These are phyloP conservation scores for Ptychobarbus kaznakovi DNA, from an alignment of 2,797 vertebrate species.

Conservation along the genomic window DNA sequence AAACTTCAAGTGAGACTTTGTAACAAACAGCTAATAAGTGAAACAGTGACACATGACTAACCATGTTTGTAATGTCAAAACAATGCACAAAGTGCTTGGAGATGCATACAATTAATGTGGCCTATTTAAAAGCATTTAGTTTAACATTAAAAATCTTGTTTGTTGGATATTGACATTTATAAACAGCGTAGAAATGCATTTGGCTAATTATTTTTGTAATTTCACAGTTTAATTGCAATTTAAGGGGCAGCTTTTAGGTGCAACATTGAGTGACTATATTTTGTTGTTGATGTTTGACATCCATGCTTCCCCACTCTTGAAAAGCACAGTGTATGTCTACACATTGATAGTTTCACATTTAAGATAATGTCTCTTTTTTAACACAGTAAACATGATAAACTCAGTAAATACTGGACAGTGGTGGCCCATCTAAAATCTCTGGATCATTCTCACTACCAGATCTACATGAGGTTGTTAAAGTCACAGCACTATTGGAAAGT, in stretches of 20 bases:
- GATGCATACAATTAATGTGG: neutral
- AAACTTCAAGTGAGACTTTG: neutral
- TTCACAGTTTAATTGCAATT: neutral
- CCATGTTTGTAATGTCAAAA: constrained; percentile 13
- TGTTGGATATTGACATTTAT: neutral
- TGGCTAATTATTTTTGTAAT: neutral
- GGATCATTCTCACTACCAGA: neutral
- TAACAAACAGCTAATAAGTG: neutral
- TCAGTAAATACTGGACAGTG: neutral
- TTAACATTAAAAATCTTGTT: neutral
- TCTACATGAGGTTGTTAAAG: constrained; percentile 42
- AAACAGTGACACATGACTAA: neutral
- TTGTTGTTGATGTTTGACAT: neutral
- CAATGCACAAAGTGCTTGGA: neutral
- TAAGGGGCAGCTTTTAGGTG: neutral
- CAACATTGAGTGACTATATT: neutral
- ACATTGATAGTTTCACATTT: neutral
- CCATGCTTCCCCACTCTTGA: neutral
- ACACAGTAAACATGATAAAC: neutral
- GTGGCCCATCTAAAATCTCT: constrained; percentile 12
- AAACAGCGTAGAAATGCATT: neutral
- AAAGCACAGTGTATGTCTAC: neutral
- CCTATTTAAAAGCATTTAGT: neutral
- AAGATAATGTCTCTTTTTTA: constrained; percentile 4
- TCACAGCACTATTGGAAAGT: constrained; percentile 53